Base-by-base conservation (phyloP, 2,888 invertebrate genomes). In the Micoletzkya japonica region DNA sequence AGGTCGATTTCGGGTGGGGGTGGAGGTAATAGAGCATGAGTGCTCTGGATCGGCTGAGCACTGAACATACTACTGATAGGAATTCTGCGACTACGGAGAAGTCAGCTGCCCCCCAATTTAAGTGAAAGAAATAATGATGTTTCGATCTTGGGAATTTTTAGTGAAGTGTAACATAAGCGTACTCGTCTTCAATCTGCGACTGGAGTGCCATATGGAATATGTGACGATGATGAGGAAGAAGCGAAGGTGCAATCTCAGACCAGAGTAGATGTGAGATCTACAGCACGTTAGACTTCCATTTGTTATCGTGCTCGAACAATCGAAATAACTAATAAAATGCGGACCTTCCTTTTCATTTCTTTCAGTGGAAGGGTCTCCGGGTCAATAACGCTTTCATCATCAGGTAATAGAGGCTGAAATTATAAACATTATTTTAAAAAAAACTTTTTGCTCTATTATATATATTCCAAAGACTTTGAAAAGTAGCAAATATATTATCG, bases 211-310 rank as follows among this genome's bases (percentile, higher is more conserved):
- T 17, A 52, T 14, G 17, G 24, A 57, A 66, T 37, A 66, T 54
- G 2, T 32, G 17, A 6, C 64, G 30, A 37, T 66, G 64, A 44
- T 66, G 54, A 28, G 30, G 30, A 17, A 52, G 34, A 4, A 66
- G 54, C 7, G 64, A 66, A 6, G 64, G 64, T 0, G 54, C 52
- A 26, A 66, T 36, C 28, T 66, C 64, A 6, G 52, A 20, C 64
- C 64, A 66, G 36, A 66, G 52, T 4, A 66, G 64, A 3, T 54
- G 36, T 7, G 64, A 54, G n/a, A 66, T 66, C 64, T 66, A 28
- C 17, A 66, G 10, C 10, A 26, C 32, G 26, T 50, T 4, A 50
- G 26, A 2, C 26, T 17, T n/a, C 20, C n/a, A 17, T 50, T 26
- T n/a, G 20, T 4, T 10, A n/a, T 50, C 4, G 6, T n/a, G 6